These are phyloP conservation scores for Mystacornis crossleyi DNA, from an alignment of 2,113 vertebrate species.

Conservation along the genomic window DNA sequence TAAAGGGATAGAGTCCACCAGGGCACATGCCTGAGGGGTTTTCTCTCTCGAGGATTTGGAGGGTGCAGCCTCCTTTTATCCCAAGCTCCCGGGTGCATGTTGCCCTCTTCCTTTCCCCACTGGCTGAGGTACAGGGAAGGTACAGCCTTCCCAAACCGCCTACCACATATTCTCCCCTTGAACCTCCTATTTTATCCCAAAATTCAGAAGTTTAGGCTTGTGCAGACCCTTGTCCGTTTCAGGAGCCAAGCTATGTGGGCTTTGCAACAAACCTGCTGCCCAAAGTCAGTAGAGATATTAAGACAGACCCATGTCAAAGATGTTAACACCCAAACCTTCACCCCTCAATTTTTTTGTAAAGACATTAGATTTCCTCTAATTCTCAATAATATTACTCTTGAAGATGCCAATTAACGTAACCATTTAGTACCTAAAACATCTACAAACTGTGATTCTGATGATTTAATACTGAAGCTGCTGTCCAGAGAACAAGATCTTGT, in stretches of 20 bases:
- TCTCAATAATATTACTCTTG: not conserved
- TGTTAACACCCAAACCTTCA: not conserved
- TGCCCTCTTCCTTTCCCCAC: not conserved
- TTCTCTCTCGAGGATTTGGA: accelerated
- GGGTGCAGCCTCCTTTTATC: not conserved
- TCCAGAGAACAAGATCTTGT: not conserved
- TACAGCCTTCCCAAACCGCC: accelerated
- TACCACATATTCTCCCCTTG: not conserved
- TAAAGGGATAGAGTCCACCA: not conserved
- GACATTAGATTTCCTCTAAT: not conserved
- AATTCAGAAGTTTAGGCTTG: not conserved
- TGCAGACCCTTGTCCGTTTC: not conserved
- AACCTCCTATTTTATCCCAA: not conserved
- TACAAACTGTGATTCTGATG: not conserved
- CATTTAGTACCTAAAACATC: not conserved
- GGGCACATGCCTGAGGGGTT: accelerated
- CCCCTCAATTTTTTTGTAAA: not conserved
- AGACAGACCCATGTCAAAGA: not conserved
- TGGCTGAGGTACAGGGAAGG: not conserved
- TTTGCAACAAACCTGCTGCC: not conserved
- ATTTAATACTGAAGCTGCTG: not conserved
- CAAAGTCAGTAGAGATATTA: not conserved
- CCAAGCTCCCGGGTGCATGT: accelerated
- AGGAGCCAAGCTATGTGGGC: not conserved
- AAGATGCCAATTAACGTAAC: not conserved